Evolutionary conservation across 2,113 vertebrate genomes (phyloP), one percentile per base, ranked within the genome.

Genomic region (Seriola quinqueradiata): DNA sequence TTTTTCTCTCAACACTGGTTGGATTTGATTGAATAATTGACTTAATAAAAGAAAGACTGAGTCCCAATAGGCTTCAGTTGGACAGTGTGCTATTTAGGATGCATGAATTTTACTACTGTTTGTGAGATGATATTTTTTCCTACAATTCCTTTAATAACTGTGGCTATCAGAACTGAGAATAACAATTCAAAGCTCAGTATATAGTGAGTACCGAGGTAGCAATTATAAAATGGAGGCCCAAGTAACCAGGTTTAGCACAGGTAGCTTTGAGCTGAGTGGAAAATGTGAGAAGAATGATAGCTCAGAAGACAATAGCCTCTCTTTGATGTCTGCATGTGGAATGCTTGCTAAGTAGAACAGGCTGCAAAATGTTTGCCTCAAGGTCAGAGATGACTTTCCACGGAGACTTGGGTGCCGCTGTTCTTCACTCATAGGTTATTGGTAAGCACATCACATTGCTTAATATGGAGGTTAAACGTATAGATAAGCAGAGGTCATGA

Each of bases 271-370:
- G 78, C 74, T 75, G 50, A 57, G 80, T 85, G 86, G 85, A 89
- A 88, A 89, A 77, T 83, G 46, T 89, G 74, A 88, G 70, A 69
- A 75, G 55, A 60, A 81, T 75, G 82, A 57, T 75, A 46, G 42
- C 55, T 55, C 68, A 13, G 8, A 55, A 90, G 32, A 88, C 87
- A 92, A 88, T 82, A 78, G 72, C 23, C 61, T 38, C 28, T 59
- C 90, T 93, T 94, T 93, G 87, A 90, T 89, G 81, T 90, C 58
- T 84, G 75, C 72, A 59, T 70, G 61, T 68, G 87, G 90, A 94
- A 93, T 93, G 89, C 58, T 74, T 85, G 75, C 84, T 86, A 88
- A 92, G 78, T 82, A 83, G 78, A 91, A 85, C 83, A 90, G 90
- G 61, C 81, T 88, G 89, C 75, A 84, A 80, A 90, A 83, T 57